A percentile compares a stretch with the other conserved stretches of the same genome.
phyloP scores from a whole-genome alignment of 1,140 invertebrate species.

The Uloborus diversus region DNA sequence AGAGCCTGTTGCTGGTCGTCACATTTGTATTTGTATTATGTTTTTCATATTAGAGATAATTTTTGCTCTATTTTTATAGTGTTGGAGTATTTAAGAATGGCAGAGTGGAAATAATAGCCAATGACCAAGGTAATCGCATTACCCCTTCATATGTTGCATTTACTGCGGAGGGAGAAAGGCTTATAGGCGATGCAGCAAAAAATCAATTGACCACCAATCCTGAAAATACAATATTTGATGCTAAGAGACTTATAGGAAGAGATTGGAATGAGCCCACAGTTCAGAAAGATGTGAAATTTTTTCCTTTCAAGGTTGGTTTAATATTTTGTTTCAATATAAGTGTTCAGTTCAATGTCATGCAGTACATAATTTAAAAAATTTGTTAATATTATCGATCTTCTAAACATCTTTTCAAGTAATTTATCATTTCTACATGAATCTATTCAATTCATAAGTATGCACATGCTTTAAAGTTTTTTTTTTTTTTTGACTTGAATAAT shows the following conservation, averaged over 20 bases:
- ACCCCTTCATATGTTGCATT: slow-evolving; percentile 98
- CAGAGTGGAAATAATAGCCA: slow-evolving; percentile 97
- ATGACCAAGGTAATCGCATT: slow-evolving; percentile 98
- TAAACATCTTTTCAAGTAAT: no score
- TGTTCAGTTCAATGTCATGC: not conserved
- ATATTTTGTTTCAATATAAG: not conserved
- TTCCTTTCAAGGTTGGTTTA: slow-evolving; percentile 76
- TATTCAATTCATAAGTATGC: not conserved
- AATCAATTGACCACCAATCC: slow-evolving; percentile 98
- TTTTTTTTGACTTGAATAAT: not conserved
- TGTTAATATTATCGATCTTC: no score
- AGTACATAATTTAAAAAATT: no score
- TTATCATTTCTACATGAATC: not conserved
- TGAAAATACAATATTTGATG: slow-evolving; percentile 97
- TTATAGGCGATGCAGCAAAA: slow-evolving; percentile 98
- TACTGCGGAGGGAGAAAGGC: slow-evolving; percentile 90
- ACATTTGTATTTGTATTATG: no score
- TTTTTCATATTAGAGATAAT: no score
- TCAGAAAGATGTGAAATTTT: slow-evolving; percentile 93
- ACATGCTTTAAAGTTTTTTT: not conserved
- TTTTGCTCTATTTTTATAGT: slow-evolving; percentile 71
- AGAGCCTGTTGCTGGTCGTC: no score
- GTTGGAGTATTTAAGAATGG: slow-evolving; percentile 99
- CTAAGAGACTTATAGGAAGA: slow-evolving; percentile 94
- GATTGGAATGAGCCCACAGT: slow-evolving; percentile 90